Conservation (phyloP, 2,113 vertebrate genomes). For the Gracilinanus agilis region DNA sequence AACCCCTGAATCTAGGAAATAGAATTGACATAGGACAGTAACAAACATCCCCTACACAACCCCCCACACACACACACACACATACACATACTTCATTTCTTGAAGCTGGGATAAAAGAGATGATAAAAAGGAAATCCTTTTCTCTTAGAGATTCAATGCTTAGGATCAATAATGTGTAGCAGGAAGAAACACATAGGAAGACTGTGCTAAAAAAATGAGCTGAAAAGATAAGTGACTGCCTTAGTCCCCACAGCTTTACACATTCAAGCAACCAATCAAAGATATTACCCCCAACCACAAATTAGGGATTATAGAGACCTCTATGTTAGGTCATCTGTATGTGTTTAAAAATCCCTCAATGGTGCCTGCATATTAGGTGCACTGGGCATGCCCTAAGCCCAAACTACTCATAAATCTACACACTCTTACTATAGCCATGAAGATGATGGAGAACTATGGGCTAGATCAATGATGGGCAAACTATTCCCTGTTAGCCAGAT, state of each 20-base stretch:
- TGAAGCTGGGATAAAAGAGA: neutral
- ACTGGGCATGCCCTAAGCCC: neutral
- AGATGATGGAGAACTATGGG: neutral
- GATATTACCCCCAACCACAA: fast-evolving
- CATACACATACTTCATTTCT: no score
- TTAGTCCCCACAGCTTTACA: neutral
- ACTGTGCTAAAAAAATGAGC: neutral
- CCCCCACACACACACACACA: no score
- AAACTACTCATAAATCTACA: neutral
- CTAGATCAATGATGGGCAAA: no score
- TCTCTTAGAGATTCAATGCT: neutral
- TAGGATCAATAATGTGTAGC: neutral
- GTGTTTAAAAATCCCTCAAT: neutral
- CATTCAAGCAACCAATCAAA: neutral
- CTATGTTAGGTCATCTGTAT: neutral
- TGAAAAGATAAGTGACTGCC: neutral
- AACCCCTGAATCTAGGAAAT: neutral
- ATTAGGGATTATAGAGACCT: neutral
- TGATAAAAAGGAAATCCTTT: neutral
- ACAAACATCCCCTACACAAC: neutral
- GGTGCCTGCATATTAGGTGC: no score
- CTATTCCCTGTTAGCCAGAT: no score
- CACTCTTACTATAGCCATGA: neutral
- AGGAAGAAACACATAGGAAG: neutral
- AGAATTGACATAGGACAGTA: neutral